Percentiles rank a stretch among this genome's conserved stretches.
Conservation (phyloP, 2,113 vertebrate genomes). For the Rhinolophus sinicus region DNA sequence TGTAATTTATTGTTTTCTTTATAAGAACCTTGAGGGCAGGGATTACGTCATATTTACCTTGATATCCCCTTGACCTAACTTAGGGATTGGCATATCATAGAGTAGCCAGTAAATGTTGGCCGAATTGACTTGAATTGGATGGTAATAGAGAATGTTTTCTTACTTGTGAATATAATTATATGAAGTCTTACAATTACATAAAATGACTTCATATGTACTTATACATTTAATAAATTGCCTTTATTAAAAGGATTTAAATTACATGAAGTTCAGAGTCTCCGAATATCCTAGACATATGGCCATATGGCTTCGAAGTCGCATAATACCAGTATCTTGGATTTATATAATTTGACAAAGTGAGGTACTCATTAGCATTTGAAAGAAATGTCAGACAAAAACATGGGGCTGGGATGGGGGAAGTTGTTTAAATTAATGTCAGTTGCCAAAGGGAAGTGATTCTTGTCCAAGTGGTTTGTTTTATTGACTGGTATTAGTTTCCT, state of each 20-base stretch:
- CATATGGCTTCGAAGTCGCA: background rate
- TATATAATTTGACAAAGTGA: slow-evolving; percentile 50
- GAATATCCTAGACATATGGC: slow-evolving; percentile 1
- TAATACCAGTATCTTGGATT: background rate
- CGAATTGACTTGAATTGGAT: slow-evolving; percentile 2
- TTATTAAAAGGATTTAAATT: slow-evolving; percentile 58
- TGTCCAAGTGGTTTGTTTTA: slow-evolving; percentile 31
- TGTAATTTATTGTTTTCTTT: background rate
- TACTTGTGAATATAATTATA: slow-evolving; percentile 2
- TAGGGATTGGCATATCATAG: background rate
- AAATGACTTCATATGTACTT: slow-evolving; percentile 19
- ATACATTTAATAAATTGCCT: slow-evolving; percentile 28
- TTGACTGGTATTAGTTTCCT: background rate
- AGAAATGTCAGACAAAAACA: slow-evolving; percentile 57
- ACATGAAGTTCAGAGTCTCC: background rate
- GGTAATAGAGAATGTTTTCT: background rate
- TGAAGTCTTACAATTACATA: background rate
- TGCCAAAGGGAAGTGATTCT: slow-evolving; percentile 49
- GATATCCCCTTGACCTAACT: background rate
- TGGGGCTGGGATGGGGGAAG: background rate
- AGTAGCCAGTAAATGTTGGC: background rate
- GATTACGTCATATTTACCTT: background rate
- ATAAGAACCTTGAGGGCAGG: background rate
- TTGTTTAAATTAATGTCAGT: slow-evolving; percentile 55
- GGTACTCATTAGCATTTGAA: slow-evolving; percentile 39